Percentiles rank a stretch among this genome's conserved stretches.
Evolutionary conservation across 2,797 vertebrate species (phyloP).

Genomic region (Tamandua tetradactyla): DNA sequence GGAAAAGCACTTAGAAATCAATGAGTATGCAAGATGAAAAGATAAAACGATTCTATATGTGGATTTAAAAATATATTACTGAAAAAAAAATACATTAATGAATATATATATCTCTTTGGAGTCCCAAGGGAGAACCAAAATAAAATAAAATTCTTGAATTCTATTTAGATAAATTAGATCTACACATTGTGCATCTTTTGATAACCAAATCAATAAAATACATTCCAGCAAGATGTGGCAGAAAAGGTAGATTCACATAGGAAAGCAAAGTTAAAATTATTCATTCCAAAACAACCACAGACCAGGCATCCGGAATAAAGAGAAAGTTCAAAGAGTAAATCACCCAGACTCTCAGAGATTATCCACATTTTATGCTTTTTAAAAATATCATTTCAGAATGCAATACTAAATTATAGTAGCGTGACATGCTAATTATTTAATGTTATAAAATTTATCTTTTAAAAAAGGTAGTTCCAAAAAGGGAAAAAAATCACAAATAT

Average conservation of each 20-base stretch:
- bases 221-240: slow-evolving; percentile 50
- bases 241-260: slow-evolving; percentile 56
- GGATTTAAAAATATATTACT: slow-evolving; percentile 83
- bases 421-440: background rate
- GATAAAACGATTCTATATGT: slow-evolving; percentile 79
- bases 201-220: slow-evolving; percentile 74
- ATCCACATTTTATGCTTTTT: background rate
- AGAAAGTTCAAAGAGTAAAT: background rate
- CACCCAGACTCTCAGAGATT: background rate
- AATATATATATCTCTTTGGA: slow-evolving; percentile 74
- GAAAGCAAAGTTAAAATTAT: slow-evolving; percentile 72
- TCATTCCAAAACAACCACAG: slow-evolving; percentile 65
- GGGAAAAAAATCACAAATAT: background rate
- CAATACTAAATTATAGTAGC: slow-evolving; percentile 1
- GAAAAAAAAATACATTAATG: slow-evolving; percentile 76
- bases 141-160: slow-evolving; percentile 79
- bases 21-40: slow-evolving; percentile 82
- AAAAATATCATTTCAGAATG: slow-evolving; percentile 36
- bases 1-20: slow-evolving; percentile 85
- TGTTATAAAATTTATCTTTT: background rate
- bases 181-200: background rate
- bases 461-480: background rate
- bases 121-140: slow-evolving; percentile 73
- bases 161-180: slow-evolving; percentile 78
- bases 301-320: slow-evolving; percentile 21